Base-by-base conservation (phyloP, 2,888 invertebrate genomes). In the Troides aeacus region DNA sequence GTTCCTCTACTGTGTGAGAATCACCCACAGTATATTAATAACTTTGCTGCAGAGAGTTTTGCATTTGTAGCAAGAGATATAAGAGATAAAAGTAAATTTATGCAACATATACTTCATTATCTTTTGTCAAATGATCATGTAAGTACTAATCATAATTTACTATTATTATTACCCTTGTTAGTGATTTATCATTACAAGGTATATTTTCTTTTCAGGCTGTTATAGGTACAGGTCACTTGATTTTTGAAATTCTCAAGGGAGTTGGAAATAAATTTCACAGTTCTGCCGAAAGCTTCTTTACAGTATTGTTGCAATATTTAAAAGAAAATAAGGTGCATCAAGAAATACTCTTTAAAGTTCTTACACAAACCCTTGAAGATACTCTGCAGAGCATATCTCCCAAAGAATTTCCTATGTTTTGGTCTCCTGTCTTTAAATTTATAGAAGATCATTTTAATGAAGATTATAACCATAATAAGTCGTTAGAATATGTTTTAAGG, bases 21-120 rank as follows among this genome's bases (percentile, higher is more conserved):
- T n/a, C 95, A 95, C 78, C 97, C 97, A 36, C 94, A 95, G 72
- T 97, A 98, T 82, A 95, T 99, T 30, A 96, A 97, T 76, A 96
- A 96, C 80, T 99, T 99, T 94, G 98, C 99, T 6, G 97, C 98
- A 0, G 98, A 99, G 89, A 97, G 98, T 86, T 99, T 99, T 93
- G 97, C 99, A 0, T 99, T 98, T 93, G 96, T 99, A 1, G 96
- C 98, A 4, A 93, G 99, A 74, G 97, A 97, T 93, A 95, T 97
- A 17, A 95, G 95, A 75, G 96, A 98, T 78, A 96, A 95, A 78
- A 94, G 94, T 46, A 94, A 94, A 65, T 96, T 98, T 83, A 85
- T 98, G 58, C 92, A 93, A 62, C 92, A 96, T 61, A 86, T 98
- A 58, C 86, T 98, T 56, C 93, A 93, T 74, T 94, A 95, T 66